Percentiles rank a stretch among this genome's conserved stretches.
These are phyloP conservation scores for Limnephilus rhombicus DNA, from an alignment of 2,888 invertebrate species.

Conservation along the genomic window DNA sequence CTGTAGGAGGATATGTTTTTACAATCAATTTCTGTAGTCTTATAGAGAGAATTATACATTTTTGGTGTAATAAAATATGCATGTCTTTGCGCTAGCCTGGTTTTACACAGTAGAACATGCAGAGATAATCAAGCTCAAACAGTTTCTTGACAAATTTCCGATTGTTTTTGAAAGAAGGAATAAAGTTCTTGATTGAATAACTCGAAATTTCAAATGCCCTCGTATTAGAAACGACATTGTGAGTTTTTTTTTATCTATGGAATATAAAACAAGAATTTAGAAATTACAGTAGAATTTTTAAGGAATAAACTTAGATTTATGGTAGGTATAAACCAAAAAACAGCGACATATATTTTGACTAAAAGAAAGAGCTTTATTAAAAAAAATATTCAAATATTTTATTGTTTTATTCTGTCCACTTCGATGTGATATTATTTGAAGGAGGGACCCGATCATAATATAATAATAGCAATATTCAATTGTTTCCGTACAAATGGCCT, in stretches of 20 bases:
- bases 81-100: too few relatives aligned
- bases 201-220: not conserved
- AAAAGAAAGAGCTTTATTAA: not conserved
- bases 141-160: too few relatives aligned
- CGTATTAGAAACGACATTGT: not conserved
- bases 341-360: not conserved
- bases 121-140: too few relatives aligned
- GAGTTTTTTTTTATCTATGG: not conserved
- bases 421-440: not conserved
- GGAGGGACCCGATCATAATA: slow-evolving; percentile 23
- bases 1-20: too few relatives aligned
- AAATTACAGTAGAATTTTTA: not conserved
- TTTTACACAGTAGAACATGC: too few relatives aligned
- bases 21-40: too few relatives aligned
- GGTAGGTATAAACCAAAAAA: not conserved
- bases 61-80: too few relatives aligned
- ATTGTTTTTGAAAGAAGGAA: too few relatives aligned
- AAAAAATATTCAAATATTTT: not conserved
- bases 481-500: slow-evolving; percentile 60
- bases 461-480: slow-evolving; percentile 60
- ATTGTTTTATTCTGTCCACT: not conserved
- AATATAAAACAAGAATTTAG: not conserved
- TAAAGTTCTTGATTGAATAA: not conserved
- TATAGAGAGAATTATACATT: too few relatives aligned
- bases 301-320: not conserved